Evolutionary conservation across 2,113 vertebrate species (phyloP).

Genomic region (Panurus biarmicus): DNA sequence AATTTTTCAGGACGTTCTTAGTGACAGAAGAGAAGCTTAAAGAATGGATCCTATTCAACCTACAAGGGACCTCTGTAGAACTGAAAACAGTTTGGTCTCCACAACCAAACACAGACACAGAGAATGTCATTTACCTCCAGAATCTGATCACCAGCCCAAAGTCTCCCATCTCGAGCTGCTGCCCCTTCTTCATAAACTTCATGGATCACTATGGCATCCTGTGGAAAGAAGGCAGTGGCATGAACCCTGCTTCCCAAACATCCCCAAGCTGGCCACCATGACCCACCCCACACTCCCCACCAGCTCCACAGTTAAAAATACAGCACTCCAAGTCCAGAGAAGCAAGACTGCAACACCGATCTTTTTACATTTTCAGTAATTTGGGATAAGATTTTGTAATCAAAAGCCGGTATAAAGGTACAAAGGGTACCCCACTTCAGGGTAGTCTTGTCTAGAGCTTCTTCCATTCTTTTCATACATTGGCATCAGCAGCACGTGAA

Average conservation of each 20-base stretch:
- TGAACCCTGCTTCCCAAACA: not conserved
- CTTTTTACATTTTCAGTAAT: not conserved
- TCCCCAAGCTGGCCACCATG: accelerated
- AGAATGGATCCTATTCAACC: not conserved
- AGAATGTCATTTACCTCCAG: slow-evolving; percentile 76
- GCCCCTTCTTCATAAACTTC: slow-evolving; percentile 98
- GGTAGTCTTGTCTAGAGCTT: slow-evolving; percentile 1
- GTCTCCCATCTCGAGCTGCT: slow-evolving; percentile 88
- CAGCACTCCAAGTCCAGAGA: not conserved
- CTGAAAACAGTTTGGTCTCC: not conserved
- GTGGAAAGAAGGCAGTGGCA: not conserved
- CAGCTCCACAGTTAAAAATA: not conserved
- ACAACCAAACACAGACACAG: not conserved
- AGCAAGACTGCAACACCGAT: not conserved
- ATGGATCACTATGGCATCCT: slow-evolving; percentile 96
- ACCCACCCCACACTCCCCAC: not conserved
- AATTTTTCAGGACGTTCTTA: not conserved
- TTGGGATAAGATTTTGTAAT: not conserved
- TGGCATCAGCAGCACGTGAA: slow-evolving; percentile 32
- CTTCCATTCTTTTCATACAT: not conserved
- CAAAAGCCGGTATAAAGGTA: not conserved
- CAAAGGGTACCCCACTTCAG: not conserved
- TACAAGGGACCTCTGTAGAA: not conserved
- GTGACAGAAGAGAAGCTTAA: not conserved
- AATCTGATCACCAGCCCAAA: slow-evolving; percentile 96